These are phyloP conservation scores for Hylomyscus alleni DNA, from an alignment of 2,797 vertebrate species.

Conservation along the genomic window DNA sequence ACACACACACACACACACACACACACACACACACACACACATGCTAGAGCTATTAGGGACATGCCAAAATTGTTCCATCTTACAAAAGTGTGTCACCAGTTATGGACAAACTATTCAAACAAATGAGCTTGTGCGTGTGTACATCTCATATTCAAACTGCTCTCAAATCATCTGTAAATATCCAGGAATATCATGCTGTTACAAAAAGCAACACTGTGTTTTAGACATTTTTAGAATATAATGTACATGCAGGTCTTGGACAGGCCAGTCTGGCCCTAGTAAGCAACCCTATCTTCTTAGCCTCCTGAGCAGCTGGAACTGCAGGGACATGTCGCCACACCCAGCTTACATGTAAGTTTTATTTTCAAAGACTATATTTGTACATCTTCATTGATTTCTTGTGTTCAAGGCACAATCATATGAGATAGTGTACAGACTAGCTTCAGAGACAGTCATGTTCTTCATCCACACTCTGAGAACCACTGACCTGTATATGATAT, in stretches of 20 bases:
- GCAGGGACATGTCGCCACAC: too few relatives aligned
- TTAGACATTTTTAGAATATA: constrained; percentile 20
- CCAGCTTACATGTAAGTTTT: neutral
- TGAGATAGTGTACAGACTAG: neutral
- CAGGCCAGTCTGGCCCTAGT: neutral
- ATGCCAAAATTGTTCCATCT: neutral
- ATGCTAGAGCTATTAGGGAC: too few relatives aligned
- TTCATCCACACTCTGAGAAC: constrained; percentile 45
- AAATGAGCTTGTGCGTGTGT: neutral
- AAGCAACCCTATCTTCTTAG: neutral
- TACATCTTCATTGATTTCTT: neutral
- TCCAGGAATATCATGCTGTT: neutral
- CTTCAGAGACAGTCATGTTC: neutral
- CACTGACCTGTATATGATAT: constrained; percentile 19
- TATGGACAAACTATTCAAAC: neutral
- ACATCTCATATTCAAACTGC: neutral
- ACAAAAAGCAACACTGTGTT: neutral
- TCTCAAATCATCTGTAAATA: constrained; percentile 1
- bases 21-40: too few relatives aligned
- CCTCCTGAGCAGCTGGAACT: neutral
- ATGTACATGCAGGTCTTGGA: neutral
- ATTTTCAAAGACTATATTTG: neutral
- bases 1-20: too few relatives aligned
- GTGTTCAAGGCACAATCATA: neutral
- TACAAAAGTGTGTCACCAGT: neutral